These are phyloP conservation scores for Chaetorhynchus papuensis DNA, from an alignment of 2,113 vertebrate genomes.

Conservation along the genomic window DNA sequence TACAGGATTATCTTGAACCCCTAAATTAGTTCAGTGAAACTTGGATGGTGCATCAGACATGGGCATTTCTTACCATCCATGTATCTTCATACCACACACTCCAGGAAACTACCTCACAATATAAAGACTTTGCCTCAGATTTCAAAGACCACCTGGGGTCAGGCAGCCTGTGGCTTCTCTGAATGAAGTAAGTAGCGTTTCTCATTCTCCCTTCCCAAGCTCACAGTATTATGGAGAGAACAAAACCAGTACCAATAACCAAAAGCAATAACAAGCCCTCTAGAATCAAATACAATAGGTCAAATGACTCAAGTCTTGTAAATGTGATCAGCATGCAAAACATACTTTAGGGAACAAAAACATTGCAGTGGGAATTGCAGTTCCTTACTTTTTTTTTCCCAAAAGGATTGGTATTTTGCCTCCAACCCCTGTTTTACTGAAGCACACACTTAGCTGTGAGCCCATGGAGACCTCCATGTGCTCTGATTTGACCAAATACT, in stretches of 20 bases:
- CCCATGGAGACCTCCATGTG: not conserved
- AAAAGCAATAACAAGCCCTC: not conserved
- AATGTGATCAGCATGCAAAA: not conserved
- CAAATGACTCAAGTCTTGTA: not conserved
- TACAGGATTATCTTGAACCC: not conserved
- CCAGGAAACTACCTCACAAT: not conserved
- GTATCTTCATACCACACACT: not conserved
- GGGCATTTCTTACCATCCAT: fast-evolving
- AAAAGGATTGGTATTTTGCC: not conserved
- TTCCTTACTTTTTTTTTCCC: fast-evolving
- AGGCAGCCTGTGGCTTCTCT: not conserved
- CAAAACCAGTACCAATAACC: not conserved
- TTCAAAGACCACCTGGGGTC: not conserved
- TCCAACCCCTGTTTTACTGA: not conserved
- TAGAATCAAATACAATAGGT: not conserved
- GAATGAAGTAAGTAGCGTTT: not conserved
- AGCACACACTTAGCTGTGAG: not conserved
- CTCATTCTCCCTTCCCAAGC: not conserved
- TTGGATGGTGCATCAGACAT: not conserved
- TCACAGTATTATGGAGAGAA: not conserved
- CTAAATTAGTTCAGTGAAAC: not conserved
- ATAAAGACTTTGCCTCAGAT: not conserved
- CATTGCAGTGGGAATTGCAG: too few relatives aligned
- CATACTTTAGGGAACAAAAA: not conserved
- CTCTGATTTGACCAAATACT: not conserved